Percentiles rank a stretch among this genome's conserved stretches.
Conservation (phyloP, 2,113 vertebrate genomes). For the Loxodonta africana region DNA sequence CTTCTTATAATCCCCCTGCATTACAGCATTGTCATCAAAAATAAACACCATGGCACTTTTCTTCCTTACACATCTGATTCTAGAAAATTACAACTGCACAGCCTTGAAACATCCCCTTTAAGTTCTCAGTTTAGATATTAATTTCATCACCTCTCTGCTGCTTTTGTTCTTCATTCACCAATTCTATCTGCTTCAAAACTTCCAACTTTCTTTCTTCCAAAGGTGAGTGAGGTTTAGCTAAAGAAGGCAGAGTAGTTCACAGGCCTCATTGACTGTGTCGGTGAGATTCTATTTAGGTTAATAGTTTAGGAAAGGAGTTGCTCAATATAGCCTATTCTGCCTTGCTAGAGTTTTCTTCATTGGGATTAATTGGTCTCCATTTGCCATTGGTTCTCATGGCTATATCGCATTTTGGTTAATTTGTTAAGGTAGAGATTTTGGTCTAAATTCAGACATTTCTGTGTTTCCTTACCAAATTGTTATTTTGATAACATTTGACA, state of each 20-base stretch:
- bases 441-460: neutral
- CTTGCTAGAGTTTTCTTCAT: neutral
- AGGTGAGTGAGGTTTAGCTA: neutral
- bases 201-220: neutral
- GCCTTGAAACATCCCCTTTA: neutral
- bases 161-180: neutral
- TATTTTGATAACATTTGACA: neutral
- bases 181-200: neutral
- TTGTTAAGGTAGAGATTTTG: neutral
- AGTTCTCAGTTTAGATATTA: neutral
- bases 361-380: neutral
- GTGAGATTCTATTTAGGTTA: neutral
- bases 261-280: neutral
- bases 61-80: neutral
- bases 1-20: neutral
- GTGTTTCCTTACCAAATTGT: neutral
- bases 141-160: neutral
- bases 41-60: neutral
- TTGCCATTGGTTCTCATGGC: neutral
- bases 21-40: neutral
- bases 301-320: neutral
- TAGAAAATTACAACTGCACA: neutral
- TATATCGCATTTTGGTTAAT: neutral
- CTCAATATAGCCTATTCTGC: neutral
- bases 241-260: neutral